Evolutionary conservation across 2,113 vertebrate species (phyloP).

Genomic region (Pterocles burchelli): DNA sequence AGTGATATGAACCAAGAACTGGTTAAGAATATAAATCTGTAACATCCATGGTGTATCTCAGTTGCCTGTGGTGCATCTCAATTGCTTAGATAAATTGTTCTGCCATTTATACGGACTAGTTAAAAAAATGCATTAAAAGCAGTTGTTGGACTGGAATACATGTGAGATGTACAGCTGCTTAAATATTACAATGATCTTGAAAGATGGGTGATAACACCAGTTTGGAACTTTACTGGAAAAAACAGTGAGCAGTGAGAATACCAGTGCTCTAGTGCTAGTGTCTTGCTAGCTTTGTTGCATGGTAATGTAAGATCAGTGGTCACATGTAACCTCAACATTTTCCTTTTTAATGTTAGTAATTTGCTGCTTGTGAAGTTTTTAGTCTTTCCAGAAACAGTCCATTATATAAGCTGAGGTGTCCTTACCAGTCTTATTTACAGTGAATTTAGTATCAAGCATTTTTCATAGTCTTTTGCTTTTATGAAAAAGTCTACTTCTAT

Average conservation of each 20-base stretch:
- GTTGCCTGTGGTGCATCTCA: conserved; percentile 22
- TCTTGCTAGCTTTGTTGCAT: neutral
- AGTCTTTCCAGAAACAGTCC: neutral
- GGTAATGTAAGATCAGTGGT: neutral
- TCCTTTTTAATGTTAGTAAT: neutral
- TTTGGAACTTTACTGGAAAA: neutral
- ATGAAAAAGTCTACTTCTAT: neutral
- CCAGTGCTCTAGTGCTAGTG: neutral
- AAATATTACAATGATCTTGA: neutral
- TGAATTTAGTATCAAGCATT: neutral
- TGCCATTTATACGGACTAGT: neutral
- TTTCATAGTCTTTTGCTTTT: neutral
- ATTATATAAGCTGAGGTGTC: neutral
- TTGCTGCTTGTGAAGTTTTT: neutral
- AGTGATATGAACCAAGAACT: neutral
- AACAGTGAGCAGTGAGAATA: neutral
- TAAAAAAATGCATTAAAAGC: neutral
- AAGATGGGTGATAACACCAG: neutral
- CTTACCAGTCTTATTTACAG: neutral
- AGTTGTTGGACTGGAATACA: neutral
- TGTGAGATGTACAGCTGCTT: neutral
- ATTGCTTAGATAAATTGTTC: neutral
- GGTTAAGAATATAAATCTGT: conserved; percentile 39
- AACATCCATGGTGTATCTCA: conserved; percentile 10
- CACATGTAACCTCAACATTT: neutral